Percentiles rank a stretch among this genome's conserved stretches.
These are phyloP conservation scores for Corythaixoides concolor DNA, from an alignment of 2,113 vertebrate genomes.

Conservation along the genomic window DNA sequence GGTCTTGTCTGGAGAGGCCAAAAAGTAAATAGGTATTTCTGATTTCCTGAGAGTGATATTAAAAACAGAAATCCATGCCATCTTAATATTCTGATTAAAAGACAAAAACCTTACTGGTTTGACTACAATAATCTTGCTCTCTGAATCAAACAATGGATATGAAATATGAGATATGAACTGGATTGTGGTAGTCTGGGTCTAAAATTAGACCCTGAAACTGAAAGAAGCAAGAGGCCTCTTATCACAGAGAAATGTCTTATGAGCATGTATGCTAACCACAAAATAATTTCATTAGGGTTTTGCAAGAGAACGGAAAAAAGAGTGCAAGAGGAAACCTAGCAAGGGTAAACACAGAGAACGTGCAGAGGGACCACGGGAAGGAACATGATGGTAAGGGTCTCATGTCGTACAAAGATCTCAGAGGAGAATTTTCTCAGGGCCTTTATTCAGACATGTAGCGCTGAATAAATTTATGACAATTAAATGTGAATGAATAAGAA, in stretches of 20 bases:
- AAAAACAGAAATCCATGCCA: not conserved
- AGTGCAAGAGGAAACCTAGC: not conserved
- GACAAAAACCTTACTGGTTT: not conserved
- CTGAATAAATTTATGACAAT: not conserved
- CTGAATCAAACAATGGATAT: conserved; percentile 14
- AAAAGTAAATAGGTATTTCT: not conserved
- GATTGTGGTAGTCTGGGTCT: not conserved
- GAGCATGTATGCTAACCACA: not conserved
- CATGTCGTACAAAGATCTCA: not conserved
- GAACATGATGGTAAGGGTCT: not conserved
- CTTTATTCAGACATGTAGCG: not conserved
- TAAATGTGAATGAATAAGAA: conserved; percentile 15
- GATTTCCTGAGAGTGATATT: not conserved
- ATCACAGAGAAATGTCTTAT: not conserved
- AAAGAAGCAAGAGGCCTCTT: not conserved
- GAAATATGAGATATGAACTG: not conserved
- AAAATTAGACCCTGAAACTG: conserved; percentile 7
- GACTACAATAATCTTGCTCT: not conserved
- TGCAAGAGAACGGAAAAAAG: not conserved
- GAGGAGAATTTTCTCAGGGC: not conserved
- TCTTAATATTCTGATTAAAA: conserved; percentile 25
- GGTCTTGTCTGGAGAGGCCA: not conserved
- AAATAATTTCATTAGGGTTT: conserved; percentile 27
- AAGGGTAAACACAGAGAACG: not conserved
- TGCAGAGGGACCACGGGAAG: not conserved